Conservation (phyloP, 2,113 vertebrate genomes). For the Pimephales promelas region DNA sequence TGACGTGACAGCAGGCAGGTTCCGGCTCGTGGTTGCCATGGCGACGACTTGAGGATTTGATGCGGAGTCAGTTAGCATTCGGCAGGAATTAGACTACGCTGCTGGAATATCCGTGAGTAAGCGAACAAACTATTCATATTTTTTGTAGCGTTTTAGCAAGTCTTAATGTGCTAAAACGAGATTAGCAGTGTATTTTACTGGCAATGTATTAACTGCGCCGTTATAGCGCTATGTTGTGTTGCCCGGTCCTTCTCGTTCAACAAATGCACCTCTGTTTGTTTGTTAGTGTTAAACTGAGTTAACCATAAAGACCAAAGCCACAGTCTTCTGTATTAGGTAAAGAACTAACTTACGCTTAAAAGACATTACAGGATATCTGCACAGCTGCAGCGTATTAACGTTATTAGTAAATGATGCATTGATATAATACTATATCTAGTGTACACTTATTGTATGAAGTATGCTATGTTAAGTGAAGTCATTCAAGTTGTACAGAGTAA, state of each 20-base stretch:
- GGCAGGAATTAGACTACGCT: not conserved
- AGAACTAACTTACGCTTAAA: not conserved
- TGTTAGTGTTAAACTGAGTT: not conserved
- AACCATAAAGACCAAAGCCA: not conserved
- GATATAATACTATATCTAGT: not conserved
- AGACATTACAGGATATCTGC: not conserved
- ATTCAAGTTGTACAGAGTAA: not conserved
- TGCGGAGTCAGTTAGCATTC: not conserved
- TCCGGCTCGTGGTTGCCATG: constrained; percentile 47
- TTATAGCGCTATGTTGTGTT: not conserved
- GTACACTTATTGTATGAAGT: not conserved
- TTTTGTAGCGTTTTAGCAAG: not conserved
- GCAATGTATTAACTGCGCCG: not conserved
- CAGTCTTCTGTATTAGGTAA: not conserved
- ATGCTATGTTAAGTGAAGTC: no score
- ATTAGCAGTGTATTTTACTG: not conserved
- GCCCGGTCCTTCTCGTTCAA: not conserved
- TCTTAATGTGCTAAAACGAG: not conserved
- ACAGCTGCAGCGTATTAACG: no score
- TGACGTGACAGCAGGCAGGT: not conserved
- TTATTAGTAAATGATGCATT: no score
- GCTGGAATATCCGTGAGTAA: not conserved
- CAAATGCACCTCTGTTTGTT: not conserved
- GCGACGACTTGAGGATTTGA: constrained; percentile 20
- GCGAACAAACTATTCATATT: not conserved